These are phyloP conservation scores for Zosterops borbonicus DNA, from an alignment of 2,113 vertebrate species.

Conservation along the genomic window DNA sequence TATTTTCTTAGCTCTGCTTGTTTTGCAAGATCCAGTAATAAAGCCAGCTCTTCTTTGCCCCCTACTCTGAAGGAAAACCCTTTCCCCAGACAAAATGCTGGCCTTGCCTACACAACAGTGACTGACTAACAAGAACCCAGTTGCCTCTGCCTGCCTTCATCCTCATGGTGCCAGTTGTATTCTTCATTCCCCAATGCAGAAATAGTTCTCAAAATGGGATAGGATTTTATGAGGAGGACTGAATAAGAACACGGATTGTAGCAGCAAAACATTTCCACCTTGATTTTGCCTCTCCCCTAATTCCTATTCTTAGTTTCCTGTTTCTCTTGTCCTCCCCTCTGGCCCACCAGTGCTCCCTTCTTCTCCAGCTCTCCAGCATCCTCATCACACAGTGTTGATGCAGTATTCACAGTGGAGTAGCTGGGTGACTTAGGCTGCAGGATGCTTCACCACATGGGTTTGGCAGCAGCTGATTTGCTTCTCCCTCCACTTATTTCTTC, in stretches of 20 bases:
- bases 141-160: neutral
- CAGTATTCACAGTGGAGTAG: neutral
- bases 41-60: neutral
- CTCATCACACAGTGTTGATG: neutral
- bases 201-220: neutral
- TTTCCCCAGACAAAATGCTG: neutral
- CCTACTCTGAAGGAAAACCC: neutral
- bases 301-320: neutral
- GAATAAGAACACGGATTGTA: neutral
- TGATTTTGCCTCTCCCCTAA: neutral
- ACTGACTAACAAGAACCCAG: neutral
- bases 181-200: neutral
- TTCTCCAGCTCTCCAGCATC: neutral
- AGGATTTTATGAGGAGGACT: neutral
- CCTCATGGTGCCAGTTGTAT: neutral
- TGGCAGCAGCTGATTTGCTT: neutral
- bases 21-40: neutral
- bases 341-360: neutral
- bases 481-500: neutral
- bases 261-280: neutral
- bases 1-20: neutral
- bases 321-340: neutral
- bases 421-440: rapidly evolving
- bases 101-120: neutral
- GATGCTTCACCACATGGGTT: neutral